Percentiles rank a stretch among this genome's conserved stretches.
These are phyloP conservation scores for Phlogophora meticulosa DNA, from an alignment of 2,888 invertebrate genomes.

Conservation along the genomic window DNA sequence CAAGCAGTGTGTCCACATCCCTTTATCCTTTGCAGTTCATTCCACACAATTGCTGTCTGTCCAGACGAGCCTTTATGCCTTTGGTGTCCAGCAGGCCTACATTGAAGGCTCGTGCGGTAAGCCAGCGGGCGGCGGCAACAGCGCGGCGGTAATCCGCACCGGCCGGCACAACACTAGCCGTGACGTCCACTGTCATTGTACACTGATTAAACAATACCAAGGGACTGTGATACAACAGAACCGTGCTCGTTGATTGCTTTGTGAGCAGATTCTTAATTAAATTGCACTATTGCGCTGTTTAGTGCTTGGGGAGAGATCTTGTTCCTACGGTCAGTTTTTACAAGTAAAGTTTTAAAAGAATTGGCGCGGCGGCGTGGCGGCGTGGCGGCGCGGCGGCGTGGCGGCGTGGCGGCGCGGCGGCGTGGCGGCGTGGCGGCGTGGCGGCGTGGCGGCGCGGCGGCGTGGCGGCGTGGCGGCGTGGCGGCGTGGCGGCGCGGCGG, in stretches of 20 bases:
- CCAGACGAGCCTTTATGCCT: slow-evolving; percentile 7
- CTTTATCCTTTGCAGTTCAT: not conserved
- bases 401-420: too few relatives aligned
- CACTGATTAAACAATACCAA: slow-evolving; percentile 41
- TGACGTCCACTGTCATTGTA: slow-evolving; percentile 15
- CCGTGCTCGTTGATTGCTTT: not conserved
- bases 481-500: too few relatives aligned
- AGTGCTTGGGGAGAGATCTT: not conserved
- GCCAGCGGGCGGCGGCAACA: slow-evolving; percentile 21
- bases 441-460: too few relatives aligned
- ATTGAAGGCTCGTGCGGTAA: slow-evolving; percentile 7
- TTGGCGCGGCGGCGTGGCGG: too few relatives aligned
- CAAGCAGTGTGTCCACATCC: not conserved
- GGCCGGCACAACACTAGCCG: slow-evolving; percentile 33
- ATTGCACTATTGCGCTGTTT: not conserved
- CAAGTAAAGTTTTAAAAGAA: slow-evolving; percentile 1
- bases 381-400: too few relatives aligned
- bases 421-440: too few relatives aligned
- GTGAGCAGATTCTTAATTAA: slow-evolving; percentile 1
- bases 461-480: too few relatives aligned
- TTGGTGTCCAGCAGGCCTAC: slow-evolving; percentile 4
- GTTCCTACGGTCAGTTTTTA: not conserved
- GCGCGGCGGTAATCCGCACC: slow-evolving; percentile 13
- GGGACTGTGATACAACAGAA: not conserved
- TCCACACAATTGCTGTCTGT: not conserved